Evolutionary conservation across 2,797 vertebrate genomes (phyloP), one percentile per base, ranked within the genome.

Genomic region (Poecilia gillii): DNA sequence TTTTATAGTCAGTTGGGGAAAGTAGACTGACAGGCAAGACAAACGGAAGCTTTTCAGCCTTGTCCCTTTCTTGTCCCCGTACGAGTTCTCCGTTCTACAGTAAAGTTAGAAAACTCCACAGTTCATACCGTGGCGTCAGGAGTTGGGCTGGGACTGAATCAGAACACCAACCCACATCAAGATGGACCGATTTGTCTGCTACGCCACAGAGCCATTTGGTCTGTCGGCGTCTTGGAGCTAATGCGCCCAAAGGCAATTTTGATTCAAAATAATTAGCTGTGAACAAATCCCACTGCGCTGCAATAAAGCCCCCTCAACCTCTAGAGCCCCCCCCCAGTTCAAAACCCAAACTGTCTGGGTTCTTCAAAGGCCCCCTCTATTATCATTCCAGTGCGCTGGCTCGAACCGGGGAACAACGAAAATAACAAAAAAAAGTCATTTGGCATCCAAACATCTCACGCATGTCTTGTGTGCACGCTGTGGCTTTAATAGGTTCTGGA

Each of bases 401-500:
- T 77, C 3, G 2, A 36, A 75, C 87, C 86, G 5, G 91, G 72
- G 66, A 81, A 84, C 89, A 90, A 88, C 90, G 82, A 57, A 92
- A 92, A 92, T 87, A 90, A 87, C 89, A 20, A 49, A 5, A 49
- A 85, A 74, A 76, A 85, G 85, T 78, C 85, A 76, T 87, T 86
- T n/a, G 87, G 89, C 81, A 36, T 57, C 77, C 83, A 81, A 88
- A 88, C 84, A 76, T 91, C 41, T 82, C 82, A 31, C 77, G 86
- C 90, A 88, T 91, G 87, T 88, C 87, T 66, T 43, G 74, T 51
- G 76, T 33, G 36, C 91, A 81, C 12, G 88, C 88, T 73, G 91
- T 80, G 91, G 84, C 90, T 89, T 87, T 91, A 85, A 91, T 90
- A 76, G 91, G 74, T 83, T 88, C 51, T 84, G 84, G 78, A 81